Evolutionary conservation across 1,140 invertebrate species (phyloP), one percentile per base, ranked within the genome.

Genomic region (Teleopsis dalmanni): DNA sequence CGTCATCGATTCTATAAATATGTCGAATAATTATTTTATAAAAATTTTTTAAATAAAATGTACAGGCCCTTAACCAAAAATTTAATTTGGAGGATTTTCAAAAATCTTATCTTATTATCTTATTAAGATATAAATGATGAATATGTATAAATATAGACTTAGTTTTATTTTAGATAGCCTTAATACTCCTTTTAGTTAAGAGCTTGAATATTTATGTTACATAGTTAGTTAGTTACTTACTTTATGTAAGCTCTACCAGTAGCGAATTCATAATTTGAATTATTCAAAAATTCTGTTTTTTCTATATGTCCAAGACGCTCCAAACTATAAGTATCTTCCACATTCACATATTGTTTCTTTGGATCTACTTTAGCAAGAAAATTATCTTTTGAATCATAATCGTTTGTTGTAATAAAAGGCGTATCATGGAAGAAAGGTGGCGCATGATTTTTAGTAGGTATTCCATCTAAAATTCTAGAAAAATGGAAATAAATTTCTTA

Each of bases 191-290:
- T n/a, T n/a, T n/a, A n/a, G n/a, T n/a, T n/a, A n/a, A n/a, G n/a
- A n/a, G n/a, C n/a, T n/a, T n/a, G n/a, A n/a, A n/a, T n/a, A n/a
- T n/a, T n/a, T 29, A 19, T 18, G 18, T 16, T 3, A 27, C 6
- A 37, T 19, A 4, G 14, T 42, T 16, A 11, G 26, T 26, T 9
- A 6, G 16, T 13, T 1, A 47, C 47, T 48, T 41, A 48, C 47
- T 31, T 29, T 31, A 48, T 27, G 40, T 31, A 48, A 3, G 47
- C 35, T 29, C 47, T 23, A 9, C 47, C 47, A 19, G 23, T 48
- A n/a, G n/a, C n/a, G n/a, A n/a, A n/a, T 13, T 21, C 26, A 31
- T 48, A 48, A 2, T 40, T 38, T 21, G 29, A 48, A 29, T 48
- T 47, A 11, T 14, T 18, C 11, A 36, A n/a, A 10, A 36, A 31